Percentiles rank a stretch among this genome's conserved stretches.
Conservation (phyloP, 1,140 invertebrate species). For the Ips nitidus region DNA sequence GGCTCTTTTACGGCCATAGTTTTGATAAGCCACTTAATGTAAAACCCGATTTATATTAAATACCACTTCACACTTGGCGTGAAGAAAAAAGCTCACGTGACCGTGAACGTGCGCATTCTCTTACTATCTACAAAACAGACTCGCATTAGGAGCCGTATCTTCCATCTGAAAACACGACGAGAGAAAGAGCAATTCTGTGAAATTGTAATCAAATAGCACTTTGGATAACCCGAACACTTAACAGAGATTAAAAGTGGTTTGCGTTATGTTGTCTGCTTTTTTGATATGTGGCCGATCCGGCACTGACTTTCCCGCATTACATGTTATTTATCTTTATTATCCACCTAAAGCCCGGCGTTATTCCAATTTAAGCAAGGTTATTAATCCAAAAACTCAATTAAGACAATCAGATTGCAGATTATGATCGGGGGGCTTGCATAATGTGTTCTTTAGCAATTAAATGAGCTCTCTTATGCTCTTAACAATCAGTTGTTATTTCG, state of each 20-base stretch:
- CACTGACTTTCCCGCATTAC: not conserved
- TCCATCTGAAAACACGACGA: conserved; percentile 26
- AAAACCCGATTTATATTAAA: not conserved
- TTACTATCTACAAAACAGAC: conserved; percentile 16
- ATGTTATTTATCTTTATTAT: conserved; percentile 10
- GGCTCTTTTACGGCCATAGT: conserved; percentile 3
- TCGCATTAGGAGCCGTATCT: conserved; percentile 28
- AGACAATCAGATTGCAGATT: conserved; percentile 23
- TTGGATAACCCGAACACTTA: conserved; percentile 23
- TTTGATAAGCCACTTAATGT: not conserved
- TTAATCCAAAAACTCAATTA: conserved; percentile 28
- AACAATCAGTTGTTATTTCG: conserved; percentile 8
- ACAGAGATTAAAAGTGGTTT: too few relatives aligned
- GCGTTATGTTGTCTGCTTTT: too few relatives aligned
- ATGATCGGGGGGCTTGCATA: conserved; percentile 12
- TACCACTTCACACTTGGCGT: not conserved
- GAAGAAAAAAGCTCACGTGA: conserved; percentile 21
- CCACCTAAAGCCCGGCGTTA: conserved; percentile 13
- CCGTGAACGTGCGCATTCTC: conserved; percentile 26
- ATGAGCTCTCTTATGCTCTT: conserved; percentile 4
- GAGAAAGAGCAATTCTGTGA: conserved; percentile 29
- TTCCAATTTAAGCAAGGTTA: conserved; percentile 16
- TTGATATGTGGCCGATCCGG: not conserved
- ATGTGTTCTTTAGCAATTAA: conserved; percentile 12
- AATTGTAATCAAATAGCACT: conserved; percentile 24